Evolutionary conservation across 2,797 vertebrate genomes (phyloP).

Genomic region (Threskiornis aethiopicus): DNA sequence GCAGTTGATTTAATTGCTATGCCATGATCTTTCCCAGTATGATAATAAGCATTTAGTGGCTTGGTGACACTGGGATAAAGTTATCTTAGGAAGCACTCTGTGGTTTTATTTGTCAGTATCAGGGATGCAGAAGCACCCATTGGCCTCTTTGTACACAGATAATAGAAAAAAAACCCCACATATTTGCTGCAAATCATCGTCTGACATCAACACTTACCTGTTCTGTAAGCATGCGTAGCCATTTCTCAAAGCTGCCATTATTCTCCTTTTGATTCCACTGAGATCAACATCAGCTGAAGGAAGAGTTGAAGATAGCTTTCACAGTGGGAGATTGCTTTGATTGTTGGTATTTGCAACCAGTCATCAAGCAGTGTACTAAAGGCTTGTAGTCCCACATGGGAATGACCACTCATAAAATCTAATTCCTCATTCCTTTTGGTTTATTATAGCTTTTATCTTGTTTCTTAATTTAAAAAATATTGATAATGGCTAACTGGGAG

Average conservation of each 20-base stretch:
- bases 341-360: background rate
- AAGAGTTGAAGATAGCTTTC: background rate
- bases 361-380: background rate
- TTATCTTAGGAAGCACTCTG: background rate
- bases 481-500: background rate
- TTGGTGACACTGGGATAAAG: background rate
- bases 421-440: background rate
- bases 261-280: background rate
- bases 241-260: background rate
- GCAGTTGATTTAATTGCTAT: background rate
- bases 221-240: background rate
- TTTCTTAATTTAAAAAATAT: background rate
- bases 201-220: background rate
- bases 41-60: background rate
- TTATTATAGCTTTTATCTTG: background rate
- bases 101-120: background rate
- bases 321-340: background rate
- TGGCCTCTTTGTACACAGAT: background rate
- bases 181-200: background rate
- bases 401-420: background rate
- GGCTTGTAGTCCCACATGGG: background rate
- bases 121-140: background rate
- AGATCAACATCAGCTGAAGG: background rate
- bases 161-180: accelerated
- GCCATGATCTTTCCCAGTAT: background rate